A percentile compares a stretch with the other conserved stretches of the same genome.
Evolutionary conservation across 1,140 invertebrate genomes (phyloP).

Genomic region (Belonocnema kinseyi): DNA sequence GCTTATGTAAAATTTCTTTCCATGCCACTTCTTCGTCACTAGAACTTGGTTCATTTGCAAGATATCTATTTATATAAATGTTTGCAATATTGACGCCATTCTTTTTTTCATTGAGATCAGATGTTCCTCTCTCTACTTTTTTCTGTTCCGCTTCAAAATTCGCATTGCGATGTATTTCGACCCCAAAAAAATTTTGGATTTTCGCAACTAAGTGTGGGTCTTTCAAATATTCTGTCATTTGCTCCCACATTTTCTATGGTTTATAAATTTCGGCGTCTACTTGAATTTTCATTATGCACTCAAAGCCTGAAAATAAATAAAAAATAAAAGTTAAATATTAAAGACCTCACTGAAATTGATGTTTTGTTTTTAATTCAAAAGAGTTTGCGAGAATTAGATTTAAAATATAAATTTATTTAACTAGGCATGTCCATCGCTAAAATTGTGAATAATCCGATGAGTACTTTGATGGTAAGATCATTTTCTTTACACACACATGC

Average conservation of each 20-base stretch:
- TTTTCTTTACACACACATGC: no score
- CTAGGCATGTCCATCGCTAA: no score
- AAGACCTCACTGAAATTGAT: no score
- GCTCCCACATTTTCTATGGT: constrained; percentile 57
- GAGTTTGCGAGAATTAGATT: no score
- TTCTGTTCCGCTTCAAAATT: not conserved
- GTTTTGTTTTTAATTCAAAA: no score
- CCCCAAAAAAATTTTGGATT: constrained; percentile 85
- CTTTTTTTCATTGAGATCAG: constrained; percentile 1
- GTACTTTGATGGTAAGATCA: no score
- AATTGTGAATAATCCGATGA: no score
- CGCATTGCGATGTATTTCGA: constrained; percentile 71
- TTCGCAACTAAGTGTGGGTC: constrained; percentile 82
- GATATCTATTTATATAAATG: constrained; percentile 32
- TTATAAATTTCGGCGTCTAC: not conserved
- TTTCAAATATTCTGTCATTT: constrained; percentile 79
- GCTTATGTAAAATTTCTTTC: not conserved
- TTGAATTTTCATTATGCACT: not conserved
- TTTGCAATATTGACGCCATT: constrained; percentile 7
- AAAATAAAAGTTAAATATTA: not conserved
- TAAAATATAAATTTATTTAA: no score
- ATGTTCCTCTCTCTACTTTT: constrained; percentile 31
- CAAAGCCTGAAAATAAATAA: constrained; percentile 17
- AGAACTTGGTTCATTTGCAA: constrained; percentile 29
- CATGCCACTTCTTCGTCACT: constrained; percentile 33